These are phyloP conservation scores for Plagodis pulveraria DNA, from an alignment of 2,888 invertebrate genomes.

Conservation along the genomic window DNA sequence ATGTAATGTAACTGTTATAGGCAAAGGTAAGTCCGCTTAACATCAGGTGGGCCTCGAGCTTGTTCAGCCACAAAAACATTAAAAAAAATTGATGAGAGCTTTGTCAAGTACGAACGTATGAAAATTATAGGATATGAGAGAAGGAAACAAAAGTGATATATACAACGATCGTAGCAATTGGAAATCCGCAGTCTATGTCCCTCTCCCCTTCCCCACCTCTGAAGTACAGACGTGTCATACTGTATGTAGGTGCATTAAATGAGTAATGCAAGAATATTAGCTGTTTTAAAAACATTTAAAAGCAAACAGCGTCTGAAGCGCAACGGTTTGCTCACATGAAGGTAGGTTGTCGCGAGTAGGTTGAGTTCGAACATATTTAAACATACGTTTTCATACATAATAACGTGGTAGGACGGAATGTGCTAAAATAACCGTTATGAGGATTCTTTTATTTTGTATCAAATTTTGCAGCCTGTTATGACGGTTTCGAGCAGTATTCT, in stretches of 20 bases:
- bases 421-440: slow-evolving; percentile 53
- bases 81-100: no score
- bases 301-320: slow-evolving; percentile 63
- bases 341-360: slow-evolving; percentile 42
- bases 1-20: no score
- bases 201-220: no score
- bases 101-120: no score
- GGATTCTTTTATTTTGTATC: slow-evolving; percentile 40
- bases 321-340: slow-evolving; percentile 52
- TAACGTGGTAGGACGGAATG: slow-evolving; percentile 49
- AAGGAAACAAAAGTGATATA: no score
- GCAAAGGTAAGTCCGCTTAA: no score
- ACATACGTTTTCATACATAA: slow-evolving; percentile 32
- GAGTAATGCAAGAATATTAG: slow-evolving; percentile 9
- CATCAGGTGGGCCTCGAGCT: no score
- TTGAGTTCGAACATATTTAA: slow-evolving; percentile 31
- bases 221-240: neutral
- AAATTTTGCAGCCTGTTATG: slow-evolving; percentile 40
- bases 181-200: no score
- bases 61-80: no score
- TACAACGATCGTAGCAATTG: no score
- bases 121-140: no score
- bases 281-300: slow-evolving; percentile 52
- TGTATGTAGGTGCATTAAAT: slow-evolving; percentile 9
- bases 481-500: slow-evolving; percentile 16